Percentiles rank a stretch among this genome's conserved stretches.
These are phyloP conservation scores for Triplophysa dalaica DNA, from an alignment of 2,113 vertebrate genomes.

Conservation along the genomic window DNA sequence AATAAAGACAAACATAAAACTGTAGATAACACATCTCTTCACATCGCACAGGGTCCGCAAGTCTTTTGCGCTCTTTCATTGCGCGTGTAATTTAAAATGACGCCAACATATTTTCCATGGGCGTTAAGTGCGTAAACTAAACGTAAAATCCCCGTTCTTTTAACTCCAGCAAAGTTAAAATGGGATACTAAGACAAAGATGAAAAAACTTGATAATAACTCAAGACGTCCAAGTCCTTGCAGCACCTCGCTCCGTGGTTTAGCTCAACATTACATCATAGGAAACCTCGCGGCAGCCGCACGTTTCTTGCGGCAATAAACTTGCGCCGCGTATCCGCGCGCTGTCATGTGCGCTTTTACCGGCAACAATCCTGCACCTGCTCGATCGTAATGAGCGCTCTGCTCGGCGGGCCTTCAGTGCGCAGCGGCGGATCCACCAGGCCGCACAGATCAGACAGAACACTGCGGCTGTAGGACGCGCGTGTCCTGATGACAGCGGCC, in stretches of 20 bases:
- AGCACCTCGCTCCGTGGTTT: background rate
- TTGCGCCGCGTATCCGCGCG: background rate
- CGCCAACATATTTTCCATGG: conserved; percentile 15
- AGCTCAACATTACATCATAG: background rate
- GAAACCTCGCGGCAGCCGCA: conserved; percentile 26
- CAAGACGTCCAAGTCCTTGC: background rate
- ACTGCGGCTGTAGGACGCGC: conserved; percentile 38
- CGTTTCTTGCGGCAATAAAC: background rate
- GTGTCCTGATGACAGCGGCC: background rate
- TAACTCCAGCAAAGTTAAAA: background rate
- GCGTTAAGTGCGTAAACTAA: conserved; percentile 17
- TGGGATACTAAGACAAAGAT: background rate
- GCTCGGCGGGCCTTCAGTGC: conserved; percentile 11
- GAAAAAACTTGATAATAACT: conserved; percentile 19
- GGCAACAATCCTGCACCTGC: background rate
- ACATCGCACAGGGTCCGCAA: background rate
- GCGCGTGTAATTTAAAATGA: conserved; percentile 10
- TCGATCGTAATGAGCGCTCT: background rate
- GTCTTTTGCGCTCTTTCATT: background rate
- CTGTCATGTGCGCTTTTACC: background rate
- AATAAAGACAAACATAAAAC: background rate
- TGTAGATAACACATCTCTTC: conserved; percentile 1
- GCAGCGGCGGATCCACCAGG: conserved; percentile 19
- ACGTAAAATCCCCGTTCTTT: background rate
- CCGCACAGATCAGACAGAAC: background rate